phyloP scores from a whole-genome alignment of 1,140 invertebrate genomes.

The Drosophila orena region DNA sequence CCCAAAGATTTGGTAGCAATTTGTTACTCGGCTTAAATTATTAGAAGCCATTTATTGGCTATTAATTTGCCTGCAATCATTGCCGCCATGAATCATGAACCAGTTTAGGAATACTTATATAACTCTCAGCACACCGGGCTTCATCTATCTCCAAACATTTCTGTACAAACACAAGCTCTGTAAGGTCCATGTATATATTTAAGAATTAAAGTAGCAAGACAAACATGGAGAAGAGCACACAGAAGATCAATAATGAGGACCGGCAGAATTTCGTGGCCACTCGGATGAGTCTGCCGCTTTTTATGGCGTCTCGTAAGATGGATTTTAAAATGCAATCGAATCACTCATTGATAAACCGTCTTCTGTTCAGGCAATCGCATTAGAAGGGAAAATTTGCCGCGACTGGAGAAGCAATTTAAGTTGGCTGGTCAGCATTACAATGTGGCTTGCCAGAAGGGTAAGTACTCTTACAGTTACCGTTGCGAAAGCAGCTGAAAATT shows the following conservation, averaged over 20 bases:
- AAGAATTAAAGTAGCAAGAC: not conserved
- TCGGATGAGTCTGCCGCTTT: slow-evolving; percentile 67
- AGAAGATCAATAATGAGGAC: slow-evolving; percentile 48
- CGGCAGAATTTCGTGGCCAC: slow-evolving; percentile 65
- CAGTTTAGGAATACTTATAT: not conserved
- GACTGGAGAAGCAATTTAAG: slow-evolving; percentile 50
- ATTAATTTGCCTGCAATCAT: not conserved
- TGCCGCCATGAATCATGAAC: not conserved
- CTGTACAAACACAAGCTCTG: not conserved
- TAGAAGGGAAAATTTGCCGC: slow-evolving; percentile 43
- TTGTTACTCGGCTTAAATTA: not conserved
- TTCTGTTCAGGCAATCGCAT: slow-evolving; percentile 52
- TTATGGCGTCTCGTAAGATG: slow-evolving; percentile 65
- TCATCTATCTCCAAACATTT: not conserved
- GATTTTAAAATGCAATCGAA: not conserved
- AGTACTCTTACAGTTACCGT: rapidly evolving
- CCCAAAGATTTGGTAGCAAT: too few species aligned
- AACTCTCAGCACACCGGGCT: slow-evolving; percentile 2
- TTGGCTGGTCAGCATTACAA: slow-evolving; percentile 66
- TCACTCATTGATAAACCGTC: not conserved
- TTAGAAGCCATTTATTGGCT: not conserved
- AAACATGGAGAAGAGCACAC: slow-evolving; percentile 32
- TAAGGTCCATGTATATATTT: slow-evolving; percentile 3
- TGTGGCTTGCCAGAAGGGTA: slow-evolving; percentile 42
- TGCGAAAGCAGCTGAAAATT: not conserved